Percentiles rank a stretch among this genome's conserved stretches.
Conservation (phyloP, 2,797 vertebrate species). For the Alectoris magna region DNA sequence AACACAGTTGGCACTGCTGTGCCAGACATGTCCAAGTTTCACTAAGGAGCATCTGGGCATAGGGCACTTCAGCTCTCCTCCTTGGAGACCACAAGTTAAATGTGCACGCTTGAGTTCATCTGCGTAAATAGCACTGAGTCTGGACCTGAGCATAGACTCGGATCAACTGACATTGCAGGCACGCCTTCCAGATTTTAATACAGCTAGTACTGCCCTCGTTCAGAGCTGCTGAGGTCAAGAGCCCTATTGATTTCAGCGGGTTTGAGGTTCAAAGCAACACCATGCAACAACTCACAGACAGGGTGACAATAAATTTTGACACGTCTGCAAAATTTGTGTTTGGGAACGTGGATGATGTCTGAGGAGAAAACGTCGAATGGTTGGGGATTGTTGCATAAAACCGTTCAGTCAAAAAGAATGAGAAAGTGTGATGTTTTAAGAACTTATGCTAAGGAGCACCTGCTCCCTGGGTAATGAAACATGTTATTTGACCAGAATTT, state of each 20-base stretch:
- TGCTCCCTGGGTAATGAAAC: not conserved
- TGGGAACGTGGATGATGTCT: not conserved
- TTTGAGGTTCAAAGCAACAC: not conserved
- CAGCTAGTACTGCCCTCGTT: not conserved
- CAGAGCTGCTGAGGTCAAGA: slow-evolving; percentile 4
- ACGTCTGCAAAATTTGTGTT: not conserved
- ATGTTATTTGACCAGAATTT: not conserved
- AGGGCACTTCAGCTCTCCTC: not conserved
- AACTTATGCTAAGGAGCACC: not conserved
- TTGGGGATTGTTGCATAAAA: not conserved
- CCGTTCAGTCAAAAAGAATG: not conserved
- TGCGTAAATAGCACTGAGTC: not conserved
- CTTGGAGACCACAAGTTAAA: not conserved
- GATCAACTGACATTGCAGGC: not conserved
- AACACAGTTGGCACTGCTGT: fast-evolving
- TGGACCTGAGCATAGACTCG: not conserved
- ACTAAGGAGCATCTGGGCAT: fast-evolving
- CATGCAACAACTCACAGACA: not conserved
- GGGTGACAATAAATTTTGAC: not conserved
- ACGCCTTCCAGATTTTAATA: not conserved
- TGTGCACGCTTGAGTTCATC: fast-evolving
- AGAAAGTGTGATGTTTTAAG: not conserved
- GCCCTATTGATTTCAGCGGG: not conserved
- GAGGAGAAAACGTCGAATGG: not conserved
- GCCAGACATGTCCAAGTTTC: not conserved